Evolutionary conservation across 2,113 vertebrate genomes (phyloP), one percentile per base, ranked within the genome.

Genomic region (Anoplopoma fimbria): DNA sequence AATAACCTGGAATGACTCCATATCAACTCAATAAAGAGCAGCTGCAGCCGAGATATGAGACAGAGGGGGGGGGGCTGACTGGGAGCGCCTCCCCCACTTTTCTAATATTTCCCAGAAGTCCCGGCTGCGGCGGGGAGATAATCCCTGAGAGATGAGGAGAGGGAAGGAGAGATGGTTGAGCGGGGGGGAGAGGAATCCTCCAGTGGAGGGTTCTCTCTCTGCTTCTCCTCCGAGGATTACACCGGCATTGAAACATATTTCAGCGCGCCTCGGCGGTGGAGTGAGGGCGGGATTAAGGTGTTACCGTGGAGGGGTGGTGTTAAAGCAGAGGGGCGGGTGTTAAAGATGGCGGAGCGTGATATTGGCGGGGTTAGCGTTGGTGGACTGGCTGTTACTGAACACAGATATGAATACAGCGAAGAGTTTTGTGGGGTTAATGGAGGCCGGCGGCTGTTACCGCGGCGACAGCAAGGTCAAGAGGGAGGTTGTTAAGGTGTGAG

Each of bases 71-170:
- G 27, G 10, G 12, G 33, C 14, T 9, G 21, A 49, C 69, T 57
- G 63, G 21, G 47, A 72, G 14, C 9, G 53, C 57, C 49, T 49
- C 81, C 82, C 79, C 86, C 84, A 61, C 27, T 75, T 85, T 89
- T 87, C 88, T 78, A 91, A 93, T 92, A 93, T 92, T 91, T 90
- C 91, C 90, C 91, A 93, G 87, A 90, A 92, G 86, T 82, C 91
- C 57, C 58, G 47, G 89, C 82, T 75, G 84, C 62, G 13, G 75
- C 17, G 51, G 58, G 53, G 57, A 79, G 85, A 88, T 92, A 93
- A 93, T 92, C 92, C 92, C 91, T 90, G 80, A 89, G 92, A 93
- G 91, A 92, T 93, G 91, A 92, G 84, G 76, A 81, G 78, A 81
- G 88, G 88, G 89, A 87, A 75, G 13, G 49, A 73, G 87, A 85